Conservation (phyloP, 2,888 invertebrate genomes). For the Branchinecta sandiegonensis region DNA sequence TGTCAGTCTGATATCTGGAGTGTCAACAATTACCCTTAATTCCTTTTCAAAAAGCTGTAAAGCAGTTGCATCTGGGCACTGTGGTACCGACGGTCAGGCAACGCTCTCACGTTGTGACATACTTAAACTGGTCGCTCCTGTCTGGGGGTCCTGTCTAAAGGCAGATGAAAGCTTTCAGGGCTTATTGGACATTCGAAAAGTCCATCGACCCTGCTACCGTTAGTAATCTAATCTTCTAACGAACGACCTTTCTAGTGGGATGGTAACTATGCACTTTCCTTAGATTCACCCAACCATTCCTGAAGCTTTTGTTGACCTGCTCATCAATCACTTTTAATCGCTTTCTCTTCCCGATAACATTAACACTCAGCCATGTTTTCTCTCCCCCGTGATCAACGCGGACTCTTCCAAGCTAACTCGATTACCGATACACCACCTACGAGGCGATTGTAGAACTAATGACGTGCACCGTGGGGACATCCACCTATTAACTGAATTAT, state of each 20-base stretch:
- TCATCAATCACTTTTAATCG: slow-evolving; percentile 16
- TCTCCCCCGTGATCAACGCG: neutral
- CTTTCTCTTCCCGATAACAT: neutral
- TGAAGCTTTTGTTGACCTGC: neutral
- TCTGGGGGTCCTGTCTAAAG: no score
- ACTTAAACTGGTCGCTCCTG: no score
- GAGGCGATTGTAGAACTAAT: slow-evolving; percentile 10
- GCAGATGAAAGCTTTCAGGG: no score
- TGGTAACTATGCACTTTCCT: slow-evolving; percentile 6
- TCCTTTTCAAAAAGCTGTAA: no score
- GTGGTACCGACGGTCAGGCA: no score
- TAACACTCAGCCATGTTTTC: neutral
- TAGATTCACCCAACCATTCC: neutral
- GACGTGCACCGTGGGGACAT: neutral
- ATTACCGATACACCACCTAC: slow-evolving; percentile 14
- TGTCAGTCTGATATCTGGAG: no score
- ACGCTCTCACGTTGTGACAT: no score
- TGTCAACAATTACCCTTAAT: no score
- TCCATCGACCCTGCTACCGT: no score
- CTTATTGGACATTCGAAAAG: no score
- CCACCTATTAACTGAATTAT: slow-evolving; percentile 13
- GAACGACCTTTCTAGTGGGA: neutral
- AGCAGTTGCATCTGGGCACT: no score
- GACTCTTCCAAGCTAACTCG: slow-evolving; percentile 12
- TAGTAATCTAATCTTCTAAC: no score